These are phyloP conservation scores for Oophaga pumilio DNA, from an alignment of 2,113 vertebrate species.

Conservation along the genomic window DNA sequence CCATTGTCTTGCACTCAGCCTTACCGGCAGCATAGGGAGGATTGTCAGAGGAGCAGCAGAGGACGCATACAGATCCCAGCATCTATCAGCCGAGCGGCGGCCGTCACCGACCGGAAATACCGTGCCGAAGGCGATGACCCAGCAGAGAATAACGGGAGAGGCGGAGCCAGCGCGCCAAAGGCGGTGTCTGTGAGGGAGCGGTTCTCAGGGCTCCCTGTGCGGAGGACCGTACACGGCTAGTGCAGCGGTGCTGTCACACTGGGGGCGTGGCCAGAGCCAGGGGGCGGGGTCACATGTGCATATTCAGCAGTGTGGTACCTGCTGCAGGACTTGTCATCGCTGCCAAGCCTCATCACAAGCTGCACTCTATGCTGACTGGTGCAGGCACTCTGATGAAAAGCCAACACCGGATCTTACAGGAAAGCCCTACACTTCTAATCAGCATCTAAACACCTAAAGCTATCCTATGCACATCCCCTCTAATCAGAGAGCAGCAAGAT, in stretches of 20 bases:
- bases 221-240: neutral
- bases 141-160: slow-evolving; percentile 45
- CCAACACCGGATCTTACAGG: too few species aligned
- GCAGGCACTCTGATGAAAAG: too few species aligned
- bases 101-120: slow-evolving; percentile 27
- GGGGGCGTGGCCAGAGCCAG: neutral
- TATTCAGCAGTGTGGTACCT: neutral
- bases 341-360: too few species aligned
- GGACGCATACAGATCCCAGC: neutral
- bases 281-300: neutral
- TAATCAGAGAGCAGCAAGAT: too few species aligned
- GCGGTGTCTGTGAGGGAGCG: slow-evolving; percentile 37
- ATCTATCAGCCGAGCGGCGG: neutral
- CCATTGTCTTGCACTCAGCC: neutral
- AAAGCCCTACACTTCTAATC: too few species aligned
- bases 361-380: too few species aligned
- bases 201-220: neutral
- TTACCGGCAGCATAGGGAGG: slow-evolving; percentile 35
- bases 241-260: slow-evolving; percentile 19
- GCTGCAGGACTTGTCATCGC: neutral
- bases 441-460: too few species aligned
- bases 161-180: neutral
- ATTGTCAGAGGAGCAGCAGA: neutral
- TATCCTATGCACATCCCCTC: too few species aligned
- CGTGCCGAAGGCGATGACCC: slow-evolving; percentile 23